phyloP scores from a whole-genome alignment of 2,113 vertebrate species.

The Polypterus bichir region DNA sequence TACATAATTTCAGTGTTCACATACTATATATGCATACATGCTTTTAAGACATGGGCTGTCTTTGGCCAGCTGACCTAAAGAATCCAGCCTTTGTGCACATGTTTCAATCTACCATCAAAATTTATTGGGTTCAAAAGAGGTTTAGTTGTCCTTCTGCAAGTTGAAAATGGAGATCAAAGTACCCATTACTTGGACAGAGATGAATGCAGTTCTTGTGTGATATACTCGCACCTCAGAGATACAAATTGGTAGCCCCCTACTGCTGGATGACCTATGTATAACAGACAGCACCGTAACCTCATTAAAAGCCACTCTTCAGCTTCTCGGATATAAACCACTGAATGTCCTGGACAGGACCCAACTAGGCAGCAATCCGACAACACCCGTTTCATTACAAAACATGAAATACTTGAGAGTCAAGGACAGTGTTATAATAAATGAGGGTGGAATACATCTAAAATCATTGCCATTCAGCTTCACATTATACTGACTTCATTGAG shows the following conservation, averaged over 20 bases:
- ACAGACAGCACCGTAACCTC: conserved; percentile 57
- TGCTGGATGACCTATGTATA: conserved; percentile 54
- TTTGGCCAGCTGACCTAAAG: conserved; percentile 57
- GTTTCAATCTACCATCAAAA: conserved; percentile 68
- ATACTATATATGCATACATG: too few relatives aligned
- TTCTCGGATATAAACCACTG: conserved; percentile 62
- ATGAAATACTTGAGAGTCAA: conserved; percentile 66
- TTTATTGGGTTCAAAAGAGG: conserved; percentile 69
- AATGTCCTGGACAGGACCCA: conserved; percentile 44
- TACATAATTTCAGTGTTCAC: too few relatives aligned
- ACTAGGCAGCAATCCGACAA: conserved; percentile 66
- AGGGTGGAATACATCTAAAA: conserved; percentile 66
- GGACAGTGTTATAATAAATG: conserved; percentile 64
- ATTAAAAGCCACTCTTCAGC: conserved; percentile 64
- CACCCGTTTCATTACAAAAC: conserved; percentile 72
- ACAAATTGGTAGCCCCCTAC: conserved; percentile 58
- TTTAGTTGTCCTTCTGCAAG: conserved; percentile 62
- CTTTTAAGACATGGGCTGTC: background rate
- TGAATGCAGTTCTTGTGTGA: conserved; percentile 52
- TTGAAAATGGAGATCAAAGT: conserved; percentile 68
- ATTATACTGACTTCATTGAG: conserved; percentile 59
- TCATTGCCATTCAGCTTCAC: conserved; percentile 64
- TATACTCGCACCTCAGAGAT: conserved; percentile 62
- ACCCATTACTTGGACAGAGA: conserved; percentile 68
- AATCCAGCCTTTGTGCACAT: conserved; percentile 46